Evolutionary conservation across 2,888 invertebrate species (phyloP).

Genomic region (Carpatolechia fugitivella): DNA sequence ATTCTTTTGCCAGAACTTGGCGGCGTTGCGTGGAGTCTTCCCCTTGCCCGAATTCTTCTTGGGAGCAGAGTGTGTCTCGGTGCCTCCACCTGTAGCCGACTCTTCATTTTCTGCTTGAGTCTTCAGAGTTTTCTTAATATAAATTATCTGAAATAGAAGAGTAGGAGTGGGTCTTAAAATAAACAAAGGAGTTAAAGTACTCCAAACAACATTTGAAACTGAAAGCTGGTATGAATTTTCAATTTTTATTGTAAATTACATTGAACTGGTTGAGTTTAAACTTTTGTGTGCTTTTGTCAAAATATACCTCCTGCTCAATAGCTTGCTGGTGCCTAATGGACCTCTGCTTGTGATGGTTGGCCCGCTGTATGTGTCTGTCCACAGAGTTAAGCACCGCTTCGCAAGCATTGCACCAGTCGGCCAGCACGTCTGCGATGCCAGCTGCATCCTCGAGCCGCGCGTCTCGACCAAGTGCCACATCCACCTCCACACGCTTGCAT

Average conservation of each 20-base stretch:
- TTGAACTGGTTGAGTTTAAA: no score
- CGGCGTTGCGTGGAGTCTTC: constrained; percentile 82
- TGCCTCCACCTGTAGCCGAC: constrained; percentile 85
- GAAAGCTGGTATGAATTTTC: no score
- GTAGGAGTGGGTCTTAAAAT: no score
- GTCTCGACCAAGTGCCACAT: constrained; percentile 96
- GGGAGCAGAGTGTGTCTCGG: constrained; percentile 66
- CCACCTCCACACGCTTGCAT: constrained; percentile 94
- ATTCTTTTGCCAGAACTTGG: constrained; percentile 85
- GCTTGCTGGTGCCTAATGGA: constrained; percentile 88
- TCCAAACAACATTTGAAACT: no score
- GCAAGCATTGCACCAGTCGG: constrained; percentile 93
- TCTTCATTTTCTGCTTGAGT: constrained; percentile 93
- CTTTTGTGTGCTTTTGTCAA: no score
- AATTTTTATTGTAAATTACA: no score
- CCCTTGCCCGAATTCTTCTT: constrained; percentile 90
- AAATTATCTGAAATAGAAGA: constrained; percentile 82
- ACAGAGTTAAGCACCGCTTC: constrained; percentile 93
- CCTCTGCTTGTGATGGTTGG: constrained; percentile 91
- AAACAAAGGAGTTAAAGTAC: no score
- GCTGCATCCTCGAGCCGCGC: constrained; percentile 91
- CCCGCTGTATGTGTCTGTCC: constrained; percentile 92
- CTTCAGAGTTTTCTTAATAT: constrained; percentile 93
- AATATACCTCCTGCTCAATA: constrained; percentile 93
- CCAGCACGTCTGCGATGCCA: constrained; percentile 88